Base-by-base conservation (phyloP, 2,888 invertebrate species). In the Ochropleura leucogaster region DNA sequence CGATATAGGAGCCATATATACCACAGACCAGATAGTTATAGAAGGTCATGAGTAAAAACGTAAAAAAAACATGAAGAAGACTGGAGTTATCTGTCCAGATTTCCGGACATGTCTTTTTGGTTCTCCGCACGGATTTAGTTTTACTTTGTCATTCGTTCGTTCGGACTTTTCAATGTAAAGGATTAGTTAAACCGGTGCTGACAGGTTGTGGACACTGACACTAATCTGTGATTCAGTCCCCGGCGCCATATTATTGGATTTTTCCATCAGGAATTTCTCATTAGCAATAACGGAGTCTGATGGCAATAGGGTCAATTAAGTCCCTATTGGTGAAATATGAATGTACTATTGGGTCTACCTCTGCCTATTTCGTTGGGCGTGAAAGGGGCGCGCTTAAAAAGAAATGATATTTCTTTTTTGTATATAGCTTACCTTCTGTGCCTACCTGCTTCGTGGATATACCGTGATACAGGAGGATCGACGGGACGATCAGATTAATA, bases 401-500 rank as follows among this genome's bases (percentile, higher is more conserved):
- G n/a, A n/a, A n/a, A n/a, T 30, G 30, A 30, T 30, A 30, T 55
- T 55, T 0, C 0, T 0, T 53, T 5, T 0, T 18, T 16, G 18
- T n/a, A 10, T 14, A 3, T 5, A 49, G 10, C 3, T 12, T 14
- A 51, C 40, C 60, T 79, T 75, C 71, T 79, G 18, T 9, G 12
- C 2, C 0, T n/a, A 16, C n/a, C 20, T 77, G 14, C 6, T 44
- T 20, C 47, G 18, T 49, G 4, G 12, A 16, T 69, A 57, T 55
- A 73, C 59, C 69, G 42, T 60, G 68, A 62, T 74, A 69, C 64
- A 72, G 66, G 62, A 70, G 65, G 63, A 81, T 81, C 62, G 71
- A 59, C 77, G 71, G 59, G 60, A 67, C 46, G 72, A 82, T 77
- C 79, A 82, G 76, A 85, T 79, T 83, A 85, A 80, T 83, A 83